These are phyloP conservation scores for Malacosoma neustria DNA, from an alignment of 2,888 invertebrate genomes.

Conservation along the genomic window DNA sequence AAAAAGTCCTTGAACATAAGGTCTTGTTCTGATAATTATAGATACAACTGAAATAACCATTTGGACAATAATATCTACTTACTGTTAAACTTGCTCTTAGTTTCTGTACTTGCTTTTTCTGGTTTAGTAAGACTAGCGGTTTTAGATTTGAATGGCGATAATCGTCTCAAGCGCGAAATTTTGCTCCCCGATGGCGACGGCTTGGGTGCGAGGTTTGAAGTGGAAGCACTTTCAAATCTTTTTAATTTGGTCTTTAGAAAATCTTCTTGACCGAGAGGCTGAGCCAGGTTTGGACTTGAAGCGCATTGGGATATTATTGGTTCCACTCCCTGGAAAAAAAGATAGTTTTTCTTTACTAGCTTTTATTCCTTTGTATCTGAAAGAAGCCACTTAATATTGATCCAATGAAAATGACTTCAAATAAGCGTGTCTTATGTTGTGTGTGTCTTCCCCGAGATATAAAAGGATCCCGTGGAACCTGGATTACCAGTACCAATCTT, in stretches of 20 bases:
- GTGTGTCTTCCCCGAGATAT: too few relatives aligned
- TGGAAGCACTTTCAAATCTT: constrained; percentile 46
- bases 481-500: too few relatives aligned
- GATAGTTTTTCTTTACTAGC: too few relatives aligned
- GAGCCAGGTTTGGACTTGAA: constrained; percentile 53
- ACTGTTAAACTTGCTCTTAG: constrained; percentile 40
- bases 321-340: constrained; percentile 39
- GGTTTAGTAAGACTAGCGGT: constrained; percentile 14
- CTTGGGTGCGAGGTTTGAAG: constrained; percentile 37
- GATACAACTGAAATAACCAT: too few relatives aligned
- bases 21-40: too few relatives aligned
- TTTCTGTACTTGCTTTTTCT: constrained; percentile 26
- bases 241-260: constrained; percentile 30
- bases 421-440: too few relatives aligned
- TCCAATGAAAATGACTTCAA: too few relatives aligned
- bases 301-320: constrained; percentile 45
- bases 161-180: constrained; percentile 33
- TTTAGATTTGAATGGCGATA: constrained; percentile 48
- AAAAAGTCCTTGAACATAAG: too few relatives aligned
- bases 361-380: too few relatives aligned
- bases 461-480: too few relatives aligned
- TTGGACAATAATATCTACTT: too few relatives aligned
- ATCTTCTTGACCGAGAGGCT: constrained; percentile 29
- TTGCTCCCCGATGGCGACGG: constrained; percentile 24
- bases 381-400: too few relatives aligned